Base-by-base conservation (phyloP, 2,797 vertebrate species). In the Parambassis ranga region DNA sequence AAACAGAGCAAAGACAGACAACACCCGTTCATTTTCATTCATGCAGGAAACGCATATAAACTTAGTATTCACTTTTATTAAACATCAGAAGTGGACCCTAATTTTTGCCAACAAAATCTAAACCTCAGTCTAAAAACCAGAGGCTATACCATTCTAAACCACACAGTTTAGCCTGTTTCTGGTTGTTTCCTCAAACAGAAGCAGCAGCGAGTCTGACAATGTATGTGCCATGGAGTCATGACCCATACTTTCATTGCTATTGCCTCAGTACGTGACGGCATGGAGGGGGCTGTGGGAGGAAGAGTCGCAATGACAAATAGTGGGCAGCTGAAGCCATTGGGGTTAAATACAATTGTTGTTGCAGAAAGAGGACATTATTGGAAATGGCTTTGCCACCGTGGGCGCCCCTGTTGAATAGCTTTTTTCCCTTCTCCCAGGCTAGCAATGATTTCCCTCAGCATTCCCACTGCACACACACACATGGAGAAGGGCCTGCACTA, bases 321-420 rank as follows among this genome's bases (percentile, higher is more conserved):
- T 86, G 87, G 83, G 81, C 74, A 84, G 79, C 86, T 83, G 78
- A 88, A 92, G 88, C 86, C 90, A 90, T 64, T 81, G 90, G 89
- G 90, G 90, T 92, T 91, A 93, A 92, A 90, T 84, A 90, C 89
- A 90, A 92, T 90, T 91, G 90, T 86, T 91, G 87, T 88, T 87
- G 87, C 87, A 90, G 88, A 89, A 88, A 91, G 86, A 88, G 83
- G 85, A 92, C 89, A 92, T 92, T 91, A 92, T 90, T 91, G 87
- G 88, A 91, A 92, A 92, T 90, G 84, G 84, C 82, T 91, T 89
- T 89, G 83, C 85, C 86, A 88, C 87, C 68, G 65, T 82, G 82
- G 87, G 84, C 83, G 44, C 75, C 82, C 86, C 82, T 79, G 84
- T 82, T 89, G 89, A 91, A 90, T 89, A 87, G 85, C 76, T 85